Evolutionary conservation across 2,797 vertebrate genomes (phyloP).

Genomic region (Tympanoctomys barrerae): DNA sequence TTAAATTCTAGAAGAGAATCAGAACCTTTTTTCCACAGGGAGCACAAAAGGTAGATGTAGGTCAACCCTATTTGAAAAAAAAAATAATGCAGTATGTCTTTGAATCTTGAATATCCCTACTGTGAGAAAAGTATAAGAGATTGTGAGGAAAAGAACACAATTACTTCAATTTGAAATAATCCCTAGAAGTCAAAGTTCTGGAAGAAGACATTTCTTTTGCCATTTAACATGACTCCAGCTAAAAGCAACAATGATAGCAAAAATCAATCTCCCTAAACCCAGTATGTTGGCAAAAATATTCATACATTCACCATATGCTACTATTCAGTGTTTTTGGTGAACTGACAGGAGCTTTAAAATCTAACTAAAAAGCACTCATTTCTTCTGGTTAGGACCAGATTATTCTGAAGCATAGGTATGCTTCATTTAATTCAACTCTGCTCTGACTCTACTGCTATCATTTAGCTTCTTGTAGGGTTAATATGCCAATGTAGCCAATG

Average conservation of each 20-base stretch:
- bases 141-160: not conserved
- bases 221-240: not conserved
- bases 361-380: not conserved
- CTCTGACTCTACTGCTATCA: not conserved
- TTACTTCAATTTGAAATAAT: constrained; percentile 23
- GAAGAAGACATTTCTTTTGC: not conserved
- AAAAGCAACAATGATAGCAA: constrained; percentile 23
- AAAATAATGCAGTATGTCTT: not conserved
- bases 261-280: not conserved
- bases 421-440: not conserved
- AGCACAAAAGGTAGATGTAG: not conserved
- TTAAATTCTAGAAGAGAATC: constrained; percentile 14
- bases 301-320: not conserved
- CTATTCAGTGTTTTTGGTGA: not conserved
- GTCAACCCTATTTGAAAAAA: not conserved
- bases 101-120: not conserved
- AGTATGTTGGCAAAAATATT: not conserved
- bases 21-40: not conserved
- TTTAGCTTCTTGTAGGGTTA: constrained; percentile 9
- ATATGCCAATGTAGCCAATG: not conserved
- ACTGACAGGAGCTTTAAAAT: constrained; percentile 30
- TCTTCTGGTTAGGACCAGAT: not conserved
- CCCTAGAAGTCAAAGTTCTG: not conserved
- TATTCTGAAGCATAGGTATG: not conserved
- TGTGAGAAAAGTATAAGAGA: not conserved